Base-by-base conservation (phyloP, 2,888 invertebrate species). In the Cosmopolites sordidus region DNA sequence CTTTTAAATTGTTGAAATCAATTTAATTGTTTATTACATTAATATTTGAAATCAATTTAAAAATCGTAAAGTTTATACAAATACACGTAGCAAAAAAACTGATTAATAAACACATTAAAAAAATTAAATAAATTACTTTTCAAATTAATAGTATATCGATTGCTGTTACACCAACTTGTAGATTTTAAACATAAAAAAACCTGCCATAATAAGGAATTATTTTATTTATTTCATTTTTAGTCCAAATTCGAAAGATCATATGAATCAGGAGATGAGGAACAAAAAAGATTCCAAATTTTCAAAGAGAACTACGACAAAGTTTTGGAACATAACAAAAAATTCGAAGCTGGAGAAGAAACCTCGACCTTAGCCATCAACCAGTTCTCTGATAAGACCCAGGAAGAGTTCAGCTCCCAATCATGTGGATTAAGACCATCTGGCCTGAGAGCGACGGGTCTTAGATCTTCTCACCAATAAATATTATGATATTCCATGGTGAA, bases 191-290 rank as follows among this genome's bases (percentile, higher is more conserved):
- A n/a, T n/a, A n/a, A n/a, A n/a, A n/a, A n/a, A n/a, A n/a, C n/a
- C n/a, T n/a, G n/a, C n/a, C n/a, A n/a, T n/a, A n/a, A n/a, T n/a
- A n/a, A n/a, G n/a, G n/a, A n/a, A n/a, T n/a, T 9, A 38, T 12
- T 9, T 40, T 16, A 40, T 40, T 5, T 5, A 22, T 22, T 22
- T 22, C 22, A 22, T 22, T 40, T 16, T 11, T 14, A 40, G 40
- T 6, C 40, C 4, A 40, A 40, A 40, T 40, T 40, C 40, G 15
- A 40, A 4, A 40, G 15, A 16, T 40, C 40, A 40, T 40, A 40
- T 16, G 40, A 40, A 8, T 16, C 40, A 11, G 17, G 5, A 6
- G 40, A 40, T 3, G 40, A 40, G 16, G 15, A 14, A 16, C 16
- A 40, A 40, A 40, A 40, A 16, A 9, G 17, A 5, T 40, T 6